Evolutionary conservation across 2,888 invertebrate genomes (phyloP).

Genomic region (Philopedon plagiatum): DNA sequence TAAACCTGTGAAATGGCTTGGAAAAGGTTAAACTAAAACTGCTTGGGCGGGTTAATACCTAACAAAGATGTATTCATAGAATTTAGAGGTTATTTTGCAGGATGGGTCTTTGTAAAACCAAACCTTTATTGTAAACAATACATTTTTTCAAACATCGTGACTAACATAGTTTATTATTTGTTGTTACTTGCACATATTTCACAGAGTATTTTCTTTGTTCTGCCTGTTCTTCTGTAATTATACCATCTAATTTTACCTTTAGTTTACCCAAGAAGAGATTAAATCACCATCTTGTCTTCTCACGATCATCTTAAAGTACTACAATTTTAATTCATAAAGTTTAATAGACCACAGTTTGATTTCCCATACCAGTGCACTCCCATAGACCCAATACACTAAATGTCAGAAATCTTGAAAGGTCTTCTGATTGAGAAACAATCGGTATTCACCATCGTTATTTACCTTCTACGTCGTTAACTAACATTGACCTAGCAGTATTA

Average conservation of each 20-base stretch:
- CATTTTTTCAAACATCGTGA: no score
- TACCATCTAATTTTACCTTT: no score
- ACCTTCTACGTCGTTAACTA: conserved; percentile 27
- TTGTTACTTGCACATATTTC: no score
- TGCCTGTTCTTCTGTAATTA: no score
- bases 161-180: no score
- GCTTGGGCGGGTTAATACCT: neutral
- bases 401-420: conserved; percentile 42
- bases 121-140: neutral
- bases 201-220: no score
- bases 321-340: neutral
- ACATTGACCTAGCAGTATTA: conserved; percentile 42
- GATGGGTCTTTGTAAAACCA: neutral
- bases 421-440: conserved; percentile 39
- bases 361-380: conserved; percentile 37
- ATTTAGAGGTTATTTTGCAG: neutral
- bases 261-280: neutral
- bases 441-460: conserved; percentile 14
- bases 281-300: neutral
- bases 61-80: conserved; percentile 5
- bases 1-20: neutral
- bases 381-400: conserved; percentile 31
- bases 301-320: neutral
- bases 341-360: neutral
- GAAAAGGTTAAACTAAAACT: neutral